Base-by-base conservation (phyloP, 2,888 invertebrate species). In the Zaprionus bogoriensis region DNA sequence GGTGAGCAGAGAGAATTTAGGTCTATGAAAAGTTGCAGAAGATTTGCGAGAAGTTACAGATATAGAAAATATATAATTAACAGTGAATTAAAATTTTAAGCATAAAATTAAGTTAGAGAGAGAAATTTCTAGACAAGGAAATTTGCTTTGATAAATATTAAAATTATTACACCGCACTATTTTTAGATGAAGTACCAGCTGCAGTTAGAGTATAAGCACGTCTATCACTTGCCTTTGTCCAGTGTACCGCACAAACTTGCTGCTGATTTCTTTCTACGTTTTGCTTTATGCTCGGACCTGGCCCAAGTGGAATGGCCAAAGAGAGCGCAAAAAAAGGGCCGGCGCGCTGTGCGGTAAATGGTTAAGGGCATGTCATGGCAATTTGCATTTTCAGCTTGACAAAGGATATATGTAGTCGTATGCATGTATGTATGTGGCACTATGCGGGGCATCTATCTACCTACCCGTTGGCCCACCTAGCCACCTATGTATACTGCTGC, bases 321-420 rank as follows among this genome's bases (percentile, higher is more conserved):
- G 30, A 17, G 32, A 36, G 7, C 14, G 9, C 30, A n/a, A 45
- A 36, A 48, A 52, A 48, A 53, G 17, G 50, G 38, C 30, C 54
- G n/a, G n/a, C 30, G 10, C 23, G 59, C 55, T 59, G 68, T 72
- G 71, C 59, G 68, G 68, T 68, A 57, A 74, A 80, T 83, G 82
- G 84, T 77, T 82, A 81, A 84, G 70, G 77, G 82, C 84, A 83
- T 86, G 87, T 86, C 82, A 83, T 65, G 81, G 81, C 87, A 83
- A 83, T 83, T 83, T 83, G 87, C 82, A 86, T 83, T 81, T 80
- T 67, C 73, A 70, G 78, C 72, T 79, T 83, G 82, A 86, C 86
- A 86, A 86, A 86, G 82, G 86, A 80, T 86, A 71, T 72, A 23
- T 6, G 23, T 23, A 23, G n/a, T n/a, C n/a, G n/a, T n/a, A n/a